Evolutionary conservation across 1,140 invertebrate genomes (phyloP), one percentile per base, ranked within the genome.

Genomic region (Brachionus sp.): DNA sequence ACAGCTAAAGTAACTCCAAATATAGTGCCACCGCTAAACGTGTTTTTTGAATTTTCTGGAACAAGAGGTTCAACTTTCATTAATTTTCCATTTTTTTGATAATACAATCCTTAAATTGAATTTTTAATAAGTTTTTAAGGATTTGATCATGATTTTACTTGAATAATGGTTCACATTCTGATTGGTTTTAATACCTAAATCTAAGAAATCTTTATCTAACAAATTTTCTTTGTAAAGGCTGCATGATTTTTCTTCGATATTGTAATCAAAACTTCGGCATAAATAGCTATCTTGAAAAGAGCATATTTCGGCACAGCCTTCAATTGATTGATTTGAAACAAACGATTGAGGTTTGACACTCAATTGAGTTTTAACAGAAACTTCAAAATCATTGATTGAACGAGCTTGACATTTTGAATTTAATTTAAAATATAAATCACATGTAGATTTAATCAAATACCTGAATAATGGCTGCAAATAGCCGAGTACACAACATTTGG

Each of bases 221-320:
- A 80, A 33, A 66, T 80, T 80, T 66, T 57, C 77, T 7, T 19
- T 7, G 33, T 80, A 80, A 7, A 80, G 12, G n/a, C n/a, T 39
- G 57, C 77, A 80, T 23, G 5, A 33, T 13, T 44, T 57, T 25
- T n/a, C 12, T 10, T 25, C 12, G 16, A 44, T 44, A 2, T 62
- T 10, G 25, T 33, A 80, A 13, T 80, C 77, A 80, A 80, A 80
- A 44, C 77, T 80, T 1, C 77, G 46, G n/a, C 77, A 80, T 13
- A 80, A 80, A 23, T 35, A 57, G 19, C 50, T 50, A 39, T 80
- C 62, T 57, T 80, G 46, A 80, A 80, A 37, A 12, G 37, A 19
- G n/a, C 77, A 80, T 12, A 62, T 7, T 66, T 80, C 77, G 37
- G 77, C 77, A 62, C 77, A 80, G 6, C 46, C 9, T 29, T 80